A percentile compares a stretch with the other conserved stretches of the same genome.
Conservation (phyloP, 2,888 invertebrate species). For the Hybos culiciformis region DNA sequence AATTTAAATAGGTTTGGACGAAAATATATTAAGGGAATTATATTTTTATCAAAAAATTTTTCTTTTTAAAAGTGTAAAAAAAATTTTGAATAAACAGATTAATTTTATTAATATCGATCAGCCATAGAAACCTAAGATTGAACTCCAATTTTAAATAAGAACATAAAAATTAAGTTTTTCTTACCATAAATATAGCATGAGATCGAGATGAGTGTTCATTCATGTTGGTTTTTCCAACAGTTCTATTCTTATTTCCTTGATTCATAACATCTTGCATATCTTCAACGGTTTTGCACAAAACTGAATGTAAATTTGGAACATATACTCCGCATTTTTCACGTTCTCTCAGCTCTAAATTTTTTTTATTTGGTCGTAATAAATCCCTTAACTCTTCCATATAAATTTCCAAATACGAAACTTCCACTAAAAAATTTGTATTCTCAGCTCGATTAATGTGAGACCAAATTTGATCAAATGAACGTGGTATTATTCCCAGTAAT, state of each 20-base stretch:
- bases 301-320: conserved; percentile 88
- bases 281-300: conserved; percentile 83
- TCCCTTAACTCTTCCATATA: conserved; percentile 86
- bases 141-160: too few relatives aligned
- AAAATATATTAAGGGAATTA: too few relatives aligned
- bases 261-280: conserved; percentile 93
- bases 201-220: conserved; percentile 96
- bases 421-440: conserved; percentile 89
- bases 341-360: conserved; percentile 48
- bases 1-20: too few relatives aligned
- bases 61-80: too few relatives aligned
- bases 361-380: conserved; percentile 46
- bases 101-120: too few relatives aligned
- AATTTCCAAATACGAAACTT: conserved; percentile 94
- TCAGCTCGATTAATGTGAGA: conserved; percentile 79
- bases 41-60: too few relatives aligned
- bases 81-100: too few relatives aligned
- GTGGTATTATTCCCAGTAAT: conserved; percentile 74
- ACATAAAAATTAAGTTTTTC: too few relatives aligned
- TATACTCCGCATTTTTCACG: conserved; percentile 70
- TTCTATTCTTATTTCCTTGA: conserved; percentile 83
- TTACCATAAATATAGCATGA: conserved; percentile 97
- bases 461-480: conserved; percentile 96
- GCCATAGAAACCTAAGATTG: too few relatives aligned
- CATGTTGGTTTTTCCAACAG: conserved; percentile 94